Evolutionary conservation across 2,113 vertebrate genomes (phyloP).

Genomic region (Centropristis striata): DNA sequence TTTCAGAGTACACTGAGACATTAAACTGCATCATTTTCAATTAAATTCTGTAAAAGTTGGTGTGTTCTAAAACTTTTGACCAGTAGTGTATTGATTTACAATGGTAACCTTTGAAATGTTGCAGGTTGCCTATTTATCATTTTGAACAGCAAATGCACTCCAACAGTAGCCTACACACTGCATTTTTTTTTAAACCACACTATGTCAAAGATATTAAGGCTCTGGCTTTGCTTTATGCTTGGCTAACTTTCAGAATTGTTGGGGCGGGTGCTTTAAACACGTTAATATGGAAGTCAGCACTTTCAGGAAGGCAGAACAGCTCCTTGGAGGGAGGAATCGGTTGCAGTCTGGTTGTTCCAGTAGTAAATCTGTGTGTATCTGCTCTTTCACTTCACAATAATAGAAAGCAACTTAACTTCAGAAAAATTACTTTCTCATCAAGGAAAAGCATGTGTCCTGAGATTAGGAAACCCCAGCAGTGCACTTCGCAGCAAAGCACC

Average conservation of each 20-base stretch:
- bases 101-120: background rate
- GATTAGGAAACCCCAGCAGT: slow-evolving; percentile 27
- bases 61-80: no score
- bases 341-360: slow-evolving; percentile 53
- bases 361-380: slow-evolving; percentile 66
- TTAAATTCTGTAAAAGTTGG: no score
- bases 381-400: slow-evolving; percentile 68
- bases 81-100: slow-evolving; percentile 36
- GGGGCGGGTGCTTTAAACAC: slow-evolving; percentile 56
- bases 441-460: slow-evolving; percentile 19
- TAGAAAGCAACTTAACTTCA: slow-evolving; percentile 39
- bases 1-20: no score
- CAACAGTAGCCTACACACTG: slow-evolving; percentile 33
- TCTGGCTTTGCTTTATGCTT: slow-evolving; percentile 50
- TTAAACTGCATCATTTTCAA: no score
- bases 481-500: background rate
- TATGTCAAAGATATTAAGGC: slow-evolving; percentile 64
- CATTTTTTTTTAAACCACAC: slow-evolving; percentile 43
- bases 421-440: slow-evolving; percentile 47
- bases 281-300: slow-evolving; percentile 71
- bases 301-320: slow-evolving; percentile 60
- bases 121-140: slow-evolving; percentile 27
- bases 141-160: slow-evolving; percentile 16
- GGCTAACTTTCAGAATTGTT: slow-evolving; percentile 54
- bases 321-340: slow-evolving; percentile 62